A percentile compares a stretch with the other conserved stretches of the same genome.
These are phyloP conservation scores for Phylloscopus whistleri DNA, from an alignment of 2,113 vertebrate genomes.

Conservation along the genomic window DNA sequence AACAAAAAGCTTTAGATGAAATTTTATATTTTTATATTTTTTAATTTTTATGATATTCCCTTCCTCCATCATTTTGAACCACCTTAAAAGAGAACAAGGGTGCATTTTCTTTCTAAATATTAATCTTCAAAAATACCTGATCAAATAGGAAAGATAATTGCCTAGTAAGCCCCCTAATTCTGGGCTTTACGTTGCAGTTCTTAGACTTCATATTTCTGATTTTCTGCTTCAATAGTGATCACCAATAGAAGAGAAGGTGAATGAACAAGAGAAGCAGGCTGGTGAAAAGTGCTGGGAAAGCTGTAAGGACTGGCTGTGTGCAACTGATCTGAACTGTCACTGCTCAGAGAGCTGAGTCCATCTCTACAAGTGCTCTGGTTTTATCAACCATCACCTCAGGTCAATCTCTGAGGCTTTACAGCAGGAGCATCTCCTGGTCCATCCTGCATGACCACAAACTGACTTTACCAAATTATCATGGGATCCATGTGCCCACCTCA, in stretches of 20 bases:
- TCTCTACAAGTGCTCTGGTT: not conserved
- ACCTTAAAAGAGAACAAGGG: not conserved
- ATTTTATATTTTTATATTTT: not conserved
- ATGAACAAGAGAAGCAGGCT: not conserved
- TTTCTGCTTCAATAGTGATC: not conserved
- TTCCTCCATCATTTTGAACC: not conserved
- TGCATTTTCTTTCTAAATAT: constrained; percentile 21
- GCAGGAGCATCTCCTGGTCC: not conserved
- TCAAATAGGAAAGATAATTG: not conserved
- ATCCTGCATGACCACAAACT: rapidly evolving
- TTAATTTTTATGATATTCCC: not conserved
- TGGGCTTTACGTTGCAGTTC: not conserved
- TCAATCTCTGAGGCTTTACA: not conserved
- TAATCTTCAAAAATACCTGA: not conserved
- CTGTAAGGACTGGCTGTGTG: not conserved
- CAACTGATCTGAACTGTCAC: not conserved
- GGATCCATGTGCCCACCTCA: not conserved
- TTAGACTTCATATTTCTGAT: not conserved
- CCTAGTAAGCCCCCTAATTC: not conserved
- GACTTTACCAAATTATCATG: not conserved
- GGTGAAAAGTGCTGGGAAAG: not conserved
- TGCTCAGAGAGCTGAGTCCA: not conserved
- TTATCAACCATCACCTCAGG: not conserved
- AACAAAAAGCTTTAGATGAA: not conserved
- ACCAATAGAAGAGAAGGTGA: not conserved